phyloP scores from a whole-genome alignment of 2,888 invertebrate genomes.

The Homarus gammarus region DNA sequence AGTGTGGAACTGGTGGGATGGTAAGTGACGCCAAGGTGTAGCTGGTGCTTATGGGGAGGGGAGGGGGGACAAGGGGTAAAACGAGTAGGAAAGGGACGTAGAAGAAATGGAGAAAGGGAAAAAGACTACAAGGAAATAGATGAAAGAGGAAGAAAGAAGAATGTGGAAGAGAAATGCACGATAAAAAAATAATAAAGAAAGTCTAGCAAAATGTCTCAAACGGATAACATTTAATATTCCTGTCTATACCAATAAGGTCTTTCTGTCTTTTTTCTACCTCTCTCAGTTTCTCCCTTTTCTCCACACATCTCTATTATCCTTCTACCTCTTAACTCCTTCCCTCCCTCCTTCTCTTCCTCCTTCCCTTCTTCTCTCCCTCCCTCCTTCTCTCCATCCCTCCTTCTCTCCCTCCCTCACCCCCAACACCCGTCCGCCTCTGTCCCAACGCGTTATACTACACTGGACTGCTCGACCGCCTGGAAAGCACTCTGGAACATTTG shows the following conservation, averaged over 20 bases:
- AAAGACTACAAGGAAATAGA: too few relatives aligned
- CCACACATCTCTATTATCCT: neutral
- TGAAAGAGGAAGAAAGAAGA: too few relatives aligned
- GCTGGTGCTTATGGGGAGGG: too few relatives aligned
- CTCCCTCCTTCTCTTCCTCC: conserved; percentile 18
- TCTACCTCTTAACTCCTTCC: conserved; percentile 2
- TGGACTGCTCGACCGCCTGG: conserved; percentile 21
- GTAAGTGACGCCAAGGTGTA: too few relatives aligned
- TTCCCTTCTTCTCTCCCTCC: neutral
- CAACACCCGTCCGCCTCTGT: neutral
- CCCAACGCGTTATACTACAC: conserved; percentile 12
- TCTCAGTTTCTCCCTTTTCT: too few relatives aligned
- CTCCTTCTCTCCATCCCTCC: conserved; percentile 10
- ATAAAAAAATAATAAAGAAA: too few relatives aligned
- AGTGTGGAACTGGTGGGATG: too few relatives aligned
- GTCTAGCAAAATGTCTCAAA: neutral
- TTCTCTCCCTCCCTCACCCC: neutral
- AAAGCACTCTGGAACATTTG: conserved; percentile 61
- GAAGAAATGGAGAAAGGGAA: too few relatives aligned
- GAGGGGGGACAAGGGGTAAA: too few relatives aligned
- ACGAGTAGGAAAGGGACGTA: too few relatives aligned
- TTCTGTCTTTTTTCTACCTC: neutral
- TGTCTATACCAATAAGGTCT: neutral
- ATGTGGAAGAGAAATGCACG: too few relatives aligned
- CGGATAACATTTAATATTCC: neutral